Base-by-base conservation (phyloP, 2,113 vertebrate genomes). In the Periophthalmodon schlosseri region DNA sequence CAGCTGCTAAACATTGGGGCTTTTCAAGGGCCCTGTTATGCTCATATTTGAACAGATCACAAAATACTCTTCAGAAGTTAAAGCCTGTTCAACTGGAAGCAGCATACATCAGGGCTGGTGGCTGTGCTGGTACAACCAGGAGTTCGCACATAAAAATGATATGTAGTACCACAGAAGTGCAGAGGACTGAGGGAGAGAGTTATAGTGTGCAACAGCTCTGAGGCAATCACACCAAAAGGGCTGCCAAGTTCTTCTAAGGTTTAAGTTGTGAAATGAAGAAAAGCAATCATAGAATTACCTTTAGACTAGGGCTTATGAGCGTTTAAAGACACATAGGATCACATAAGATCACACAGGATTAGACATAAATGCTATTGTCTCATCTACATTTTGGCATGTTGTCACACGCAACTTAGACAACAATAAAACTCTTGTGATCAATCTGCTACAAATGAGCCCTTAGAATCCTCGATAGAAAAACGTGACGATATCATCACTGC, bases 111-210 rank as follows among this genome's bases (percentile, higher is more conserved):
- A 2, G 16, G 33, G 67, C 39, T 14, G 18, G 56, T 66, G 78
- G 15, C 24, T 2, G 14, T 72, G 13, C 67, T 50, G 72, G n/a
- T 60, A 46, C 77, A 66, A 76, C 50, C 78, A 76, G 80, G 21
- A 58, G 36, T 7, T 15, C 18, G 69, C 56, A 65, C 69, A 72
- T 82, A 81, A 84, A 86, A 86, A 78, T 88, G 76, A 91, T 87
- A 88, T 89, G 60, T 49, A 9, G 73, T 14, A 2, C 56, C 36
- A n/a, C 13, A 21, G 24, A 64, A 11, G 57, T 49, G 36, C 10
- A 12, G 68, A 61, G 21, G 36, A 73, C 24, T 76, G 21, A 70
- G 75, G 28, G 57, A 47, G 75, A 24, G 65, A 65, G 73, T 36
- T 61, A 69, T 64, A 2, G 12, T 79, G 50, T 71, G 52, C 39